Percentiles rank a stretch among this genome's conserved stretches.
phyloP scores from a whole-genome alignment of 2,888 invertebrate species.

The Gortyna flavago region DNA sequence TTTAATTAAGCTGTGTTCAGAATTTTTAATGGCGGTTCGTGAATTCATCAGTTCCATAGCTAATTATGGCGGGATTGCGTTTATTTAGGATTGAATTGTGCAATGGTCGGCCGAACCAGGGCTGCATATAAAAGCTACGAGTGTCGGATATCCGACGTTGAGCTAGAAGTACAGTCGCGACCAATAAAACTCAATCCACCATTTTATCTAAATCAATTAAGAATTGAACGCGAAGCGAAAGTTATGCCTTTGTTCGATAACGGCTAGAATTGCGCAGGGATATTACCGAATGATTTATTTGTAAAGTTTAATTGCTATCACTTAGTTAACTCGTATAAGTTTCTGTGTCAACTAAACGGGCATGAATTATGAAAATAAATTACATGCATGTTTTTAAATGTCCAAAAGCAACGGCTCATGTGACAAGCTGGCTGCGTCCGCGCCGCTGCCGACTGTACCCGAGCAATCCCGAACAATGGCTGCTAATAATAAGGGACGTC shows the following conservation, averaged over 20 bases:
- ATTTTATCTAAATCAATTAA: slow-evolving; percentile 56
- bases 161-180: slow-evolving; percentile 80
- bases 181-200: slow-evolving; percentile 55
- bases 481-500: slow-evolving; percentile 89
- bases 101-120: slow-evolving; percentile 77
- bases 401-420: slow-evolving; percentile 63
- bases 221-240: slow-evolving; percentile 33
- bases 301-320: slow-evolving; percentile 30
- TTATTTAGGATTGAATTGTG: slow-evolving; percentile 87
- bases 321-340: slow-evolving; percentile 16
- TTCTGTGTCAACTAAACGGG: slow-evolving; percentile 35
- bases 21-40: slow-evolving; percentile 78
- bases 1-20: slow-evolving; percentile 81
- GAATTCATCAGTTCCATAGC: slow-evolving; percentile 86
- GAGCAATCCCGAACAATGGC: slow-evolving; percentile 86
- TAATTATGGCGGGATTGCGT: slow-evolving; percentile 85
- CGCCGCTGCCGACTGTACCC: slow-evolving; percentile 81
- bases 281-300: slow-evolving; percentile 33
- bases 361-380: slow-evolving; percentile 58
- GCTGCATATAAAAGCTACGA: slow-evolving; percentile 82
- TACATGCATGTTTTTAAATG: slow-evolving; percentile 58
- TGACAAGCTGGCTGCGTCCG: slow-evolving; percentile 60
- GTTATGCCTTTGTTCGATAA: slow-evolving; percentile 31
- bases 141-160: slow-evolving; percentile 87
- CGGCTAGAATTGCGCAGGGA: neutral